Percentiles rank a stretch among this genome's conserved stretches.
These are phyloP conservation scores for Toxonevra muliebris DNA, from an alignment of 2,888 invertebrate species.

Conservation along the genomic window DNA sequence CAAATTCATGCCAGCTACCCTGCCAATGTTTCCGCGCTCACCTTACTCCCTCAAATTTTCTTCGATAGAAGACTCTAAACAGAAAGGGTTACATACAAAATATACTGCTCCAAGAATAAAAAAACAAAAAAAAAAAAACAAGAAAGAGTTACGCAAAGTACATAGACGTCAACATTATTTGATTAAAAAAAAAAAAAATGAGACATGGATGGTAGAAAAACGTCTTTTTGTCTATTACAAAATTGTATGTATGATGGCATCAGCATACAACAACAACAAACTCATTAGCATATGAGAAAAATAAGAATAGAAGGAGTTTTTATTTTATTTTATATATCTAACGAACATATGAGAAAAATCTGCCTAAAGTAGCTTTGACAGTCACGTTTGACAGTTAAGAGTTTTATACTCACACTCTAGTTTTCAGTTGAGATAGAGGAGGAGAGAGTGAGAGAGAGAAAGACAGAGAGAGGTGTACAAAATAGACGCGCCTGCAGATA, in stretches of 20 bases:
- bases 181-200: conserved; percentile 29
- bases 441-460: no score
- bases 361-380: conserved; percentile 30
- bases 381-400: conserved; percentile 39
- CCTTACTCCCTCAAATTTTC: background rate
- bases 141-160: conserved; percentile 17
- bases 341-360: conserved; percentile 17
- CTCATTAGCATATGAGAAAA: conserved; percentile 37
- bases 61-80: background rate
- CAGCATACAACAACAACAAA: conserved; percentile 13
- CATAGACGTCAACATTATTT: conserved; percentile 32
- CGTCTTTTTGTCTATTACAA: conserved; percentile 7
- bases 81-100: background rate
- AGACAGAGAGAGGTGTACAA: no score
- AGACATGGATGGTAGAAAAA: conserved; percentile 12
- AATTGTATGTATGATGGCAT: background rate
- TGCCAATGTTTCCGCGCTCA: background rate
- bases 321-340: conserved; percentile 1
- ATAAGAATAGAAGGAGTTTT: background rate
- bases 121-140: conserved; percentile 16
- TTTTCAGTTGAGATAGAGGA: no score
- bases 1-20: background rate
- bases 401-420: background rate
- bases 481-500: no score
- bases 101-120: background rate